These are phyloP conservation scores for Laupala kohalensis DNA, from an alignment of 1,140 invertebrate species.

Conservation along the genomic window DNA sequence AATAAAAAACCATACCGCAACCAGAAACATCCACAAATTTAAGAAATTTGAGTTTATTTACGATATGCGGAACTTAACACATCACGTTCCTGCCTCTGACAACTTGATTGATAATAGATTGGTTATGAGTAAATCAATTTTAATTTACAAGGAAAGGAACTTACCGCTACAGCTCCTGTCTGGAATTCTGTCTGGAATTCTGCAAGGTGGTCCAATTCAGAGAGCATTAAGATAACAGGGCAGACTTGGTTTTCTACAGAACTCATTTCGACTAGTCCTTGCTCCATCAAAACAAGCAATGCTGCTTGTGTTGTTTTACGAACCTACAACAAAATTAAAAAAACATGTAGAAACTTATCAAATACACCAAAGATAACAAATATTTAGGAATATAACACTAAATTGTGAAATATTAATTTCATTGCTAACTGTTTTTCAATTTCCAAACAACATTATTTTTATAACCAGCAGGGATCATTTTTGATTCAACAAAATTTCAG, in stretches of 20 bases:
- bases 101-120: neutral
- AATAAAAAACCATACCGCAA: too few species aligned
- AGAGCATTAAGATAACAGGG: conserved; percentile 36
- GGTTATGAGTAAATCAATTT: neutral
- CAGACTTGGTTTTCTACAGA: conserved; percentile 46
- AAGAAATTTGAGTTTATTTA: too few species aligned
- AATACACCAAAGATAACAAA: too few species aligned
- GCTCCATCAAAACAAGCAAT: conserved; percentile 45
- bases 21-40: too few species aligned
- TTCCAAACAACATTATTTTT: too few species aligned
- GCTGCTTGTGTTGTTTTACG: conserved; percentile 45
- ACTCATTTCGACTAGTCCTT: conserved; percentile 38
- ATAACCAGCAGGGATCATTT: too few species aligned
- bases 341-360: neutral
- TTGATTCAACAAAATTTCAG: too few species aligned
- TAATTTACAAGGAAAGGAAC: conserved; percentile 22
- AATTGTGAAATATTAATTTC: too few species aligned
- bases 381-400: neutral
- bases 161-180: conserved; percentile 31
- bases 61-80: too few species aligned
- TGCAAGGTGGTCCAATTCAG: conserved; percentile 30
- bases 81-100: too few species aligned
- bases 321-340: conserved; percentile 33
- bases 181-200: conserved; percentile 38
- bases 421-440: too few species aligned